Evolutionary conservation across 2,113 vertebrate genomes (phyloP).

Genomic region (Seriola dumerili): DNA sequence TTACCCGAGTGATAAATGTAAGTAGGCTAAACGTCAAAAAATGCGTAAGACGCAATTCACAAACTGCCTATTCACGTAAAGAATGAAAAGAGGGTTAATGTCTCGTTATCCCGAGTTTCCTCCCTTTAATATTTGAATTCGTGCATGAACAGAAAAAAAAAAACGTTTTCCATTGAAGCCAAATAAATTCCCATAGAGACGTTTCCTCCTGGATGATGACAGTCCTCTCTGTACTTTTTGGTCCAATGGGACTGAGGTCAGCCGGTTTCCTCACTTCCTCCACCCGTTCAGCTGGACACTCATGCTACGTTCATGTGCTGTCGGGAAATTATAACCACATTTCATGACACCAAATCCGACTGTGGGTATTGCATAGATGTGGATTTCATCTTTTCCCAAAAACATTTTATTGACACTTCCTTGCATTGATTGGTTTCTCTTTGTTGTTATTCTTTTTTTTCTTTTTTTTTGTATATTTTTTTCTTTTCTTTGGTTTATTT

Average conservation of each 20-base stretch:
- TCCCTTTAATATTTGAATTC: neutral
- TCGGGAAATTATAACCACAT: neutral
- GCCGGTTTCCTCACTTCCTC: slow-evolving; percentile 84
- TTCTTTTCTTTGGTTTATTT: neutral
- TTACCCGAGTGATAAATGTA: neutral
- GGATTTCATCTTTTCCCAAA: neutral
- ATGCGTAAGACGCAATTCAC: neutral
- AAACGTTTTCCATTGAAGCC: neutral
- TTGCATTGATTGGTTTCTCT: neutral
- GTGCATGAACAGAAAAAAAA: neutral
- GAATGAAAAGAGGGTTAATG: neutral
- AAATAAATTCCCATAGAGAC: slow-evolving; percentile 20
- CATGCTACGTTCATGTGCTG: slow-evolving; percentile 31
- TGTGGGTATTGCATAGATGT: neutral
- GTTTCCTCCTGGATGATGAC: slow-evolving; percentile 52
- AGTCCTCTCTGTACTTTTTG: slow-evolving; percentile 8
- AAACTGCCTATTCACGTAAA: no score
- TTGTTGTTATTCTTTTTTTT: neutral
- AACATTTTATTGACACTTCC: neutral
- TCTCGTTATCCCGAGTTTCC: neutral
- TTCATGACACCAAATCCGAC: neutral
- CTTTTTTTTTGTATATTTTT: neutral
- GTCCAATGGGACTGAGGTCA: slow-evolving; percentile 64
- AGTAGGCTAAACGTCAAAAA: neutral
- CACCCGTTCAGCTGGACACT: slow-evolving; percentile 51